Evolutionary conservation across 2,888 invertebrate genomes (phyloP).

Genomic region (Drosophila setosimentum): DNA sequence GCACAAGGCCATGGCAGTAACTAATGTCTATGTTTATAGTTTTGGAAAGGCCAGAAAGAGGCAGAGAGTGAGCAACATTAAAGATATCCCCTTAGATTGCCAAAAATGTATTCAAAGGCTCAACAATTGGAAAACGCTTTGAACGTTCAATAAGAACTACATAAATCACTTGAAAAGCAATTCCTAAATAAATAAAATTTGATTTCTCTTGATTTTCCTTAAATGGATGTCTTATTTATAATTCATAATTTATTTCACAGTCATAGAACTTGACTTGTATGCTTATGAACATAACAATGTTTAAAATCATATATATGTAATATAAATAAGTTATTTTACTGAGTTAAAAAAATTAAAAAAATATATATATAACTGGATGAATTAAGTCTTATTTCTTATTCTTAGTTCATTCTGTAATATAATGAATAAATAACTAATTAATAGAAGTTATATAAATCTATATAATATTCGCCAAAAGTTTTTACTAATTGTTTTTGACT

Average conservation of each 20-base stretch:
- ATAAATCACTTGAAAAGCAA: constrained; percentile 2
- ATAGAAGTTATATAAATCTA: neutral
- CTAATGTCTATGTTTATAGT: constrained; percentile 29
- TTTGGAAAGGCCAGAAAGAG: neutral
- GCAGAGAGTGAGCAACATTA: neutral
- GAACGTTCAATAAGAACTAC: neutral
- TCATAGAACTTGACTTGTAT: neutral
- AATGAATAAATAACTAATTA: neutral
- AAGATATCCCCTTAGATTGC: constrained; percentile 14
- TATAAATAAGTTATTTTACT: neutral
- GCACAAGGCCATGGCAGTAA: constrained; percentile 31
- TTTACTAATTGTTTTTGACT: neutral
- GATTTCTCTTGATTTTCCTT: neutral
- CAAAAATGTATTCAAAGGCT: constrained; percentile 6
- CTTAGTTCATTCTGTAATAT: neutral
- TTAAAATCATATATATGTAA: neutral
- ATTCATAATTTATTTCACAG: neutral
- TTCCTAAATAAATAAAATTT: neutral
- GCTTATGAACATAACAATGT: neutral
- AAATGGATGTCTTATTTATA: neutral
- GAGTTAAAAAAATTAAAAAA: neutral
- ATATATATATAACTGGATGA: neutral
- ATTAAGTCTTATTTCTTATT: neutral
- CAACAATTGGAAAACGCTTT: constrained; percentile 7
- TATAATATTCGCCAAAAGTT: neutral